These are phyloP conservation scores for Isaurus tuberculatus DNA, from an alignment of 92 coral and sea anemone genomes.

Conservation along the genomic window DNA sequence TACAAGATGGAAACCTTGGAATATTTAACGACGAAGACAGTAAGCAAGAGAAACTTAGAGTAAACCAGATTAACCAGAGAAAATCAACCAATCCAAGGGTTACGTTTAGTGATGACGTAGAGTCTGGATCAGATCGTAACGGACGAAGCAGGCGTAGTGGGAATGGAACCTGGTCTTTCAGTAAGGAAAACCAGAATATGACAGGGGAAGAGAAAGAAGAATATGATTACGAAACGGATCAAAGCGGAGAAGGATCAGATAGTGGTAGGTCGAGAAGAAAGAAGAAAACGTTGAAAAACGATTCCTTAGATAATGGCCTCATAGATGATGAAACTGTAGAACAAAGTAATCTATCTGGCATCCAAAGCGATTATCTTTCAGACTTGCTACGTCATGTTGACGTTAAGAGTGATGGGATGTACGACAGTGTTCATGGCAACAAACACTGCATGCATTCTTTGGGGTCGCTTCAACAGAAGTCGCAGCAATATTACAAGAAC, in stretches of 20 bases:
- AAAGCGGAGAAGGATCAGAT: neutral
- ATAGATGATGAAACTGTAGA: neutral
- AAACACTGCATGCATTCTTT: conserved; percentile 75
- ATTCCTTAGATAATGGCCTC: neutral
- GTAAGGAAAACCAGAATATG: conserved; percentile 27
- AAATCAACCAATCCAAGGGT: conserved; percentile 51
- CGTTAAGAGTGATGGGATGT: conserved; percentile 25
- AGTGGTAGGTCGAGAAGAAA: neutral
- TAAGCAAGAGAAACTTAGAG: conserved; percentile 3
- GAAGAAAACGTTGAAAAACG: neutral
- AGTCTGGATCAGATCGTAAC: conserved; percentile 47
- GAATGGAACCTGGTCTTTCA: conserved; percentile 39
- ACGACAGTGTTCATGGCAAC: conserved; percentile 56
- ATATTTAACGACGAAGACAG: conserved; percentile 28
- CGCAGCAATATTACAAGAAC: conserved; percentile 72
- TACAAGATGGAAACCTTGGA: conserved; percentile 21
- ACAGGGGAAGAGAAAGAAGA: conserved; percentile 26
- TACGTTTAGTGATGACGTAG: conserved; percentile 70
- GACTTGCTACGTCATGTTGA: conserved; percentile 20
- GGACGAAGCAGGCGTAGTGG: neutral
- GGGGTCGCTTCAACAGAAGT: conserved; percentile 41
- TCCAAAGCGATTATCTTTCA: neutral
- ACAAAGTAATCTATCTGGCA: neutral
- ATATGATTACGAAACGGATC: neutral
- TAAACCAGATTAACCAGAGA: conserved; percentile 36